Evolutionary conservation across 2,888 invertebrate genomes (phyloP).

Genomic region (Torymus auratus): DNA sequence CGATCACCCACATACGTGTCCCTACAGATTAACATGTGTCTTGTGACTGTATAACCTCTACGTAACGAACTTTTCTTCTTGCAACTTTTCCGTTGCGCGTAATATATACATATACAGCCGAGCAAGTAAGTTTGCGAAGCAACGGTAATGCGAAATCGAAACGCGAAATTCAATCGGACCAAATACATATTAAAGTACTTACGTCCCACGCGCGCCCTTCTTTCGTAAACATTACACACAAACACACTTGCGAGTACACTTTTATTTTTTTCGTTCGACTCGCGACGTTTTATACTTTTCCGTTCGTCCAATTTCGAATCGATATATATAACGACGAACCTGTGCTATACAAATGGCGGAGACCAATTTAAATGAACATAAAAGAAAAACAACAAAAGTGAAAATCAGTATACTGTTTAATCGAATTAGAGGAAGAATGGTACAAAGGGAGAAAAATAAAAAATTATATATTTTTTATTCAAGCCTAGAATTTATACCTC

Average conservation of each 20-base stretch:
- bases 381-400: slow-evolving; percentile 45
- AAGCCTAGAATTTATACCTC: slow-evolving; percentile 34
- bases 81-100: slow-evolving; percentile 19
- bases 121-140: slow-evolving; percentile 33
- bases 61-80: slow-evolving; percentile 35
- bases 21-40: slow-evolving; percentile 39
- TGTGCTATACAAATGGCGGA: slow-evolving; percentile 61
- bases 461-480: slow-evolving; percentile 57
- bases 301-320: slow-evolving; percentile 35
- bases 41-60: slow-evolving; percentile 32
- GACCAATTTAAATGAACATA: slow-evolving; percentile 57
- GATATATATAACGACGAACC: slow-evolving; percentile 47
- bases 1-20: neutral
- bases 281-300: slow-evolving; percentile 11
- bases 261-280: neutral
- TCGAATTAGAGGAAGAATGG: slow-evolving; percentile 54
- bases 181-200: slow-evolving; percentile 55
- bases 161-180: slow-evolving; percentile 49
- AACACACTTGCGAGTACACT: slow-evolving; percentile 33
- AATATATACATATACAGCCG: neutral
- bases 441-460: slow-evolving; percentile 50
- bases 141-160: neutral
- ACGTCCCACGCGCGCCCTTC: slow-evolving; percentile 3
- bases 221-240: slow-evolving; percentile 21
- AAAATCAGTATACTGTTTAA: slow-evolving; percentile 54